A percentile compares a stretch with the other conserved stretches of the same genome.
Conservation (phyloP, 1,140 invertebrate genomes). For the Lepidurus apus region DNA sequence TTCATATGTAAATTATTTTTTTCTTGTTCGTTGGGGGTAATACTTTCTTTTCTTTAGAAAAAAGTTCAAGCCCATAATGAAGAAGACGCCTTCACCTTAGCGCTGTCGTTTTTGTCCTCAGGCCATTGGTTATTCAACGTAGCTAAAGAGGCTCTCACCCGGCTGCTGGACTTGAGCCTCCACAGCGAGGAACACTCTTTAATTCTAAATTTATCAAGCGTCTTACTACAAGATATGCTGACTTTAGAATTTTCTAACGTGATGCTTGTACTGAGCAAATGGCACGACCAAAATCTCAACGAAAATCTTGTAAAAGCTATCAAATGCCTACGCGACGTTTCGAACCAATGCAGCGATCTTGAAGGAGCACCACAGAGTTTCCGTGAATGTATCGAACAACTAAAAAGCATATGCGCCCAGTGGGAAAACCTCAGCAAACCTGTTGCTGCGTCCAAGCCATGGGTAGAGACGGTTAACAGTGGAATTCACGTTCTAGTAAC, state of each 20-base stretch:
- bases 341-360: not conserved
- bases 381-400: not conserved
- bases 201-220: not conserved
- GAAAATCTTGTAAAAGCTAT: not conserved
- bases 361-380: not conserved
- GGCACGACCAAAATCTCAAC: not conserved
- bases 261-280: constrained; percentile 7
- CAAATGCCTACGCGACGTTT: not conserved
- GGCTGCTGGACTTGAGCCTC: not conserved
- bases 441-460: not conserved
- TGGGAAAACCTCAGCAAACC: not conserved
- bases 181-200: not conserved
- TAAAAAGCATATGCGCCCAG: not conserved
- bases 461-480: not conserved
- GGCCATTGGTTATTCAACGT: not conserved
- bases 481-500: constrained; percentile 2
- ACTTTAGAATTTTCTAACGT: not conserved
- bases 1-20: not conserved
- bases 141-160: not conserved
- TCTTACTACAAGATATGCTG: not conserved
- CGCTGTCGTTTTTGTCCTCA: not conserved
- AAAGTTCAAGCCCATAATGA: not conserved
- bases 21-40: not conserved
- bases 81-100: not conserved
- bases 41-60: not conserved